Evolutionary conservation across 1,140 invertebrate species (phyloP), one percentile per base, ranked within the genome.

Genomic region (Phocides pigmalion): DNA sequence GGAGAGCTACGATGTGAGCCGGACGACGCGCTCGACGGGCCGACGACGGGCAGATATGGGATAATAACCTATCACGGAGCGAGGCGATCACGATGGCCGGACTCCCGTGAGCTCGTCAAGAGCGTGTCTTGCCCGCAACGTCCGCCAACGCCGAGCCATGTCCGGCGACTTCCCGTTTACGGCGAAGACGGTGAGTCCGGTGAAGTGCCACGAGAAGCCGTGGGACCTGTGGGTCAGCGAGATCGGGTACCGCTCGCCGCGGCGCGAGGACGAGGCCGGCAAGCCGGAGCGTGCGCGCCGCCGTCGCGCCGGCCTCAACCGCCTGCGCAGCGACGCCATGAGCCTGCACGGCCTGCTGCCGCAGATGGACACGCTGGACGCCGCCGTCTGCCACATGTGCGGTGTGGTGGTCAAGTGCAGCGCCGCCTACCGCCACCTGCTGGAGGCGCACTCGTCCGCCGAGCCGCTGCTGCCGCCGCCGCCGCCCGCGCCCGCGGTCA

Each of bases 301-400:
- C 19, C 80, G 84, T 11, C 81, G 84, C 64, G 73, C 85, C 25
- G 84, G 90, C 49, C 79, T 91, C 66, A 87, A 87, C 74, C 81
- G 88, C 17, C 86, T 92, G 42, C 74, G 73, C 42, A 53, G 74
- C 49, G 81, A 86, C 22, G 79, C 70, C 70, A 94, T 94, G 84
- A 93, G 93, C 74, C 89, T 94, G 12, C 94, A 94, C 76, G 94
- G 94, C 44, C 92, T 94, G 70, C 94, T 93, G 68, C 94, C 94
- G 28, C 93, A 94, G 74, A 93, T 93, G 77, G 94, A 94, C 84
- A 90, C 90, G 63, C 92, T 95, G 73, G 93, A 94, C 72, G 93
- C 93, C 28, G 94, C 94, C 11, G 92, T 94, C 72, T 95, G 94
- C 81, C 93, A 94, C 81, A 93, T 94, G 89, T 95, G 94, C 77